A percentile compares a stretch with the other conserved stretches of the same genome.
phyloP scores from a whole-genome alignment of 2,797 vertebrate genomes.

The Enteromius radiatus region DNA sequence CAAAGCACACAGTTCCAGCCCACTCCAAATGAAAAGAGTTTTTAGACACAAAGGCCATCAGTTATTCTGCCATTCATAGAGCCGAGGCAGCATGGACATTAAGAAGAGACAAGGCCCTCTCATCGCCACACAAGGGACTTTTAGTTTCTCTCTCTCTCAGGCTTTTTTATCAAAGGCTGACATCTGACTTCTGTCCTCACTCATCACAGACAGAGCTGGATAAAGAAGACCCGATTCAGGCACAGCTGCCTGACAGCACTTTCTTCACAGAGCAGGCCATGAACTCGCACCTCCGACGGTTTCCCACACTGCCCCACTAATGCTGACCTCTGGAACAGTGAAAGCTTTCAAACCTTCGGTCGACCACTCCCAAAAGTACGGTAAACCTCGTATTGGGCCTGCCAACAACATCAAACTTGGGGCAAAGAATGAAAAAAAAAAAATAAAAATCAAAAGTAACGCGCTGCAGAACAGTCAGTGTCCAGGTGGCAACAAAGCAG shows the following conservation, averaged over 20 bases:
- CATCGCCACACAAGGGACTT: constrained; percentile 67
- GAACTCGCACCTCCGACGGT: constrained; percentile 48
- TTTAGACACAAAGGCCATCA: constrained; percentile 24
- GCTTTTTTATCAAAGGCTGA: constrained; percentile 74
- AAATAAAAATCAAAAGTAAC: constrained; percentile 11
- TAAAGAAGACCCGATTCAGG: constrained; percentile 67
- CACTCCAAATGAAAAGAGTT: background rate
- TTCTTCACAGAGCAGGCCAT: constrained; percentile 60
- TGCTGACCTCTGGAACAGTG: constrained; percentile 45
- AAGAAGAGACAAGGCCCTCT: constrained; percentile 56
- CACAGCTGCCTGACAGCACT: constrained; percentile 63
- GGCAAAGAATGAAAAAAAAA: background rate
- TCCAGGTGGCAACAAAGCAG: constrained; percentile 54
- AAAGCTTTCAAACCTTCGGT: constrained; percentile 22
- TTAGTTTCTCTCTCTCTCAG: constrained; percentile 59
- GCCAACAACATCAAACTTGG: constrained; percentile 41
- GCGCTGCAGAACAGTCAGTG: background rate
- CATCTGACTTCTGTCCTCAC: constrained; percentile 76
- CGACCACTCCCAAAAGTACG: constrained; percentile 14
- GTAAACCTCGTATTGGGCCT: constrained; percentile 31
- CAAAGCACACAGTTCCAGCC: background rate
- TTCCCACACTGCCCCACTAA: constrained; percentile 44
- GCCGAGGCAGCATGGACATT: constrained; percentile 57
- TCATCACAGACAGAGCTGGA: constrained; percentile 72
- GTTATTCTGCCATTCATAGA: constrained; percentile 6